A percentile compares a stretch with the other conserved stretches of the same genome.
Evolutionary conservation across 2,113 vertebrate genomes (phyloP).

Genomic region (Melanocharis versteri): DNA sequence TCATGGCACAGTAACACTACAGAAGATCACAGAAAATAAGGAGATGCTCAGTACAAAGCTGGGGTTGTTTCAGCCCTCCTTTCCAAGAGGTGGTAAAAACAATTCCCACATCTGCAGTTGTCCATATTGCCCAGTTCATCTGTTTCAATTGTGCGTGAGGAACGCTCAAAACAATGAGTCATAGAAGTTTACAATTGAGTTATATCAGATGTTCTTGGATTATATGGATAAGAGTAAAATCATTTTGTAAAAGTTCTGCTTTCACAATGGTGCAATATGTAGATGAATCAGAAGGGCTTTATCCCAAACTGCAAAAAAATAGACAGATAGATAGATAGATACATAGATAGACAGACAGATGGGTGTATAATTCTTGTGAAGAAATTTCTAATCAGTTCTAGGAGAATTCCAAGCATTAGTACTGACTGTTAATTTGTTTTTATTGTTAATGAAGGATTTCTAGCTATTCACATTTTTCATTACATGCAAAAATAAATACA

Average conservation of each 20-base stretch:
- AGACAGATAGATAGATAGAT: not conserved
- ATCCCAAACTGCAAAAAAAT: not conserved
- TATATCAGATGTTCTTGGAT: not conserved
- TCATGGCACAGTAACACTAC: not conserved
- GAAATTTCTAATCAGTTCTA: not conserved
- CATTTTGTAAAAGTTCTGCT: not conserved
- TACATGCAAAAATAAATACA: not conserved
- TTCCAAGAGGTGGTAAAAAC: not conserved
- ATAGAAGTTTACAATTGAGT: not conserved
- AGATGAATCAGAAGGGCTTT: not conserved
- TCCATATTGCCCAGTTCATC: not conserved
- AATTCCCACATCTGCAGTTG: not conserved
- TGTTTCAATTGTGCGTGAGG: not conserved
- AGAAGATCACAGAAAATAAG: not conserved
- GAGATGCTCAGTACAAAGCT: not conserved
- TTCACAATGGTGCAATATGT: not conserved
- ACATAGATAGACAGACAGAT: not conserved
- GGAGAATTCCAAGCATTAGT: not conserved
- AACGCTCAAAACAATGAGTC: not conserved
- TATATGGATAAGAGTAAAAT: not conserved
- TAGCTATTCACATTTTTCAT: not conserved
- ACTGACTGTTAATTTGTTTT: not conserved
- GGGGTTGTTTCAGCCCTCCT: not conserved
- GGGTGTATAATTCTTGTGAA: not conserved
- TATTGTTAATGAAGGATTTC: not conserved